Conservation (phyloP, 2,113 vertebrate genomes). For the Electrona antarctica region DNA sequence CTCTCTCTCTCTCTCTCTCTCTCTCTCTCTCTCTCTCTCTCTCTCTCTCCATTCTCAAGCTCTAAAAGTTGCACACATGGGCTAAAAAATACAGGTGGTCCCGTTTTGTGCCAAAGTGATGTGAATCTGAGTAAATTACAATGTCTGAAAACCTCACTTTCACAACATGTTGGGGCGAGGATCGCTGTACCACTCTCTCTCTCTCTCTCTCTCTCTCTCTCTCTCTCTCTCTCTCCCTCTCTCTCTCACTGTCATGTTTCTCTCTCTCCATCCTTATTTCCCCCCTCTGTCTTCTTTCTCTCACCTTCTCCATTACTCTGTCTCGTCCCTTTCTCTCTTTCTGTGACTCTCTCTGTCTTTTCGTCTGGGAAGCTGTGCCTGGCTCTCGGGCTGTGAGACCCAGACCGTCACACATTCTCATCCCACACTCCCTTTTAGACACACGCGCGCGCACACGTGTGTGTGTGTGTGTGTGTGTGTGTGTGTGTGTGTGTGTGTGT, state of each 20-base stretch:
- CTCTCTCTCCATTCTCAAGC: slow-evolving; percentile 17
- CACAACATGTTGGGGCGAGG: slow-evolving; percentile 61
- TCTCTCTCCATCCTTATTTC: slow-evolving; percentile 15
- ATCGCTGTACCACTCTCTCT: slow-evolving; percentile 1
- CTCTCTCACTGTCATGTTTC: slow-evolving; percentile 2
- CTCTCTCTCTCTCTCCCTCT: slow-evolving; percentile 2
- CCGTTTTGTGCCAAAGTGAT: slow-evolving; percentile 56
- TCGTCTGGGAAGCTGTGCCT: slow-evolving; percentile 47
- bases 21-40: not conserved
- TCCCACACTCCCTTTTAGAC: slow-evolving; percentile 32
- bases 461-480: not conserved
- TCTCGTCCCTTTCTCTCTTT: not conserved
- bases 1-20: too few relatives aligned
- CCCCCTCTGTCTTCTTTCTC: not conserved
- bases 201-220: slow-evolving; percentile 1
- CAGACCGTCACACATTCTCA: slow-evolving; percentile 55
- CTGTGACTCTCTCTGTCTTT: not conserved
- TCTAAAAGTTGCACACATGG: slow-evolving; percentile 42
- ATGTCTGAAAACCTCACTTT: slow-evolving; percentile 65
- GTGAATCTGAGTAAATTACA: slow-evolving; percentile 64
- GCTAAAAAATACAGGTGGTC: slow-evolving; percentile 60
- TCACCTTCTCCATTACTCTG: not conserved
- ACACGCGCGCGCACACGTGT: not conserved
- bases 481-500: slow-evolving; percentile 22
- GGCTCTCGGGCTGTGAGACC: slow-evolving; percentile 42